A percentile compares a stretch with the other conserved stretches of the same genome.
Evolutionary conservation across 2,113 vertebrate species (phyloP).

Genomic region (Ochotona curzoniae): DNA sequence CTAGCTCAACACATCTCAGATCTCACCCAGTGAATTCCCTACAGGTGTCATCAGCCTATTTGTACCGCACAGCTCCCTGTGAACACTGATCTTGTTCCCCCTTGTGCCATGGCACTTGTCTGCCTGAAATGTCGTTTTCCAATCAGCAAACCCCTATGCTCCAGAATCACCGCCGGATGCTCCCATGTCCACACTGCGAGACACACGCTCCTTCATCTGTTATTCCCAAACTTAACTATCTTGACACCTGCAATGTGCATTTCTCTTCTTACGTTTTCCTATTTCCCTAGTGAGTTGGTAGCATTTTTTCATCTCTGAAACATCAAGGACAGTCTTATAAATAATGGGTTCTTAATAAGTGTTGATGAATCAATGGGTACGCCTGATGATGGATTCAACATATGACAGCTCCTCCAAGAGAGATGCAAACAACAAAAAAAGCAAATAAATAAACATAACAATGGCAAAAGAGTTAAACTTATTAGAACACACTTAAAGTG

Average conservation of each 20-base stretch:
- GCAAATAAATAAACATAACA: neutral
- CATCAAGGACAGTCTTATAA: constrained; percentile 40
- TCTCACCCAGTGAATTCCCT: neutral
- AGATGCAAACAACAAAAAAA: constrained; percentile 24
- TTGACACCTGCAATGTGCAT: neutral
- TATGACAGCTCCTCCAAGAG: neutral
- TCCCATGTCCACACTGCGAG: neutral
- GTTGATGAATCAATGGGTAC: neutral
- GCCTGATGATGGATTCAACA: constrained; percentile 8
- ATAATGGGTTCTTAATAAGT: constrained; percentile 9
- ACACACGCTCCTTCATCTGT: neutral
- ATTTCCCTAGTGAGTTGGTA: neutral
- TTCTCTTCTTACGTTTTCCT: neutral
- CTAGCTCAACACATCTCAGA: neutral
- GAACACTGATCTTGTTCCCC: neutral
- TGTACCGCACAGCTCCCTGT: neutral
- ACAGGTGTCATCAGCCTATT: neutral
- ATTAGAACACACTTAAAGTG: neutral
- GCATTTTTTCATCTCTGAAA: constrained; percentile 31
- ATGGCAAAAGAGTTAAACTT: neutral
- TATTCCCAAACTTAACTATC: neutral
- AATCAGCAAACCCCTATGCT: neutral
- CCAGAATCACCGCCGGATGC: neutral
- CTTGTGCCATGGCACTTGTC: neutral
- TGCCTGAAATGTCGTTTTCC: neutral